Evolutionary conservation across 2,113 vertebrate genomes (phyloP).

Genomic region (Oophaga pumilio): DNA sequence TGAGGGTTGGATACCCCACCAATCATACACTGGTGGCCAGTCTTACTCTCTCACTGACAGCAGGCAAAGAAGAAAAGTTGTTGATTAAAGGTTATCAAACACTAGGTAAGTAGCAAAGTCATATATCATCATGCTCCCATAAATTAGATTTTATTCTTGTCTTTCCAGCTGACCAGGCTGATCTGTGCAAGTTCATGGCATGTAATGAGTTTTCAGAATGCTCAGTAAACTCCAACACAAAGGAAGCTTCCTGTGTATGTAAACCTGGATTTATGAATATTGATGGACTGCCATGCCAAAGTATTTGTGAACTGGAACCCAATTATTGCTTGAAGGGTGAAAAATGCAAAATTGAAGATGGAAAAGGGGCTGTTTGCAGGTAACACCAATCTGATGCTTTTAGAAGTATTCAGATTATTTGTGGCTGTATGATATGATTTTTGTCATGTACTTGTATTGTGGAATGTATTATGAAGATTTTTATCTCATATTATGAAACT

Average conservation of each 20-base stretch:
- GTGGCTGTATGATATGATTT: neutral
- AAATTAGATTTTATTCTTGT: neutral
- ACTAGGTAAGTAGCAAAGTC: neutral
- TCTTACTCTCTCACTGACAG: neutral
- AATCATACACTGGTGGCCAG: no score
- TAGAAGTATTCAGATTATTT: neutral
- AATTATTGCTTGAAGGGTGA: conserved; percentile 72
- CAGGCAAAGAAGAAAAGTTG: neutral
- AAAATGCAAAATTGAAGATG: conserved; percentile 75
- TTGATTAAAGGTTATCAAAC: neutral
- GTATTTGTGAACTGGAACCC: conserved; percentile 71
- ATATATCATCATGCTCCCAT: neutral
- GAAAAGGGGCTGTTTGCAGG: conserved; percentile 83
- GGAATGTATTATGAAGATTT: neutral
- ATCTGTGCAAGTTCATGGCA: conserved; percentile 87
- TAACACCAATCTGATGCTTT: conserved; percentile 58
- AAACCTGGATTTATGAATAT: conserved; percentile 71
- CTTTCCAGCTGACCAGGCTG: conserved; percentile 82
- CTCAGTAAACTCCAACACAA: conserved; percentile 68
- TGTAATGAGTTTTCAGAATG: conserved; percentile 82
- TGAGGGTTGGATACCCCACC: no score
- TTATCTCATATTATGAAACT: neutral
- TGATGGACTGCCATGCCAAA: conserved; percentile 76
- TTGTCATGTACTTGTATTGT: neutral
- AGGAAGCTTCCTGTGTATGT: conserved; percentile 81